Evolutionary conservation across 2,888 invertebrate species (phyloP).

Genomic region (Rotaria sp.): DNA sequence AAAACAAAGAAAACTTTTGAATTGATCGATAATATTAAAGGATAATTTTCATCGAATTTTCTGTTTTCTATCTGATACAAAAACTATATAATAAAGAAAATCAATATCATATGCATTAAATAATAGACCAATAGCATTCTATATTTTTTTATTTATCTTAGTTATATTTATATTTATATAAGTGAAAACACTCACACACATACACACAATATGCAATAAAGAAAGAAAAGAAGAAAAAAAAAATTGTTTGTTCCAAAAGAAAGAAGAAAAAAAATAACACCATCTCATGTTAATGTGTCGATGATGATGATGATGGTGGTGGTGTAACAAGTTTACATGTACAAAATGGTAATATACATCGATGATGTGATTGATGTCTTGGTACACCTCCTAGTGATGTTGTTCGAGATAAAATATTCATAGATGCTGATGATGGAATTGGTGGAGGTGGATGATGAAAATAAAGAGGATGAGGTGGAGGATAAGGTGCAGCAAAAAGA

Average conservation of each 20-base stretch:
- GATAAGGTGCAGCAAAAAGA: conserved; percentile 4
- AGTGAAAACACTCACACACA: conserved; percentile 13
- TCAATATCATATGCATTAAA: not conserved
- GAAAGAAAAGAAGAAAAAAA: not conserved
- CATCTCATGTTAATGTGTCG: not conserved
- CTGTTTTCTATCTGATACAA: not conserved
- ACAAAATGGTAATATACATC: conserved; percentile 29
- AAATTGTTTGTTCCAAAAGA: not conserved
- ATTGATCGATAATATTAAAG: not conserved
- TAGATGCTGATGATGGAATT: not conserved
- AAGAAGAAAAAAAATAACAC: not conserved
- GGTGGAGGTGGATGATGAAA: not conserved
- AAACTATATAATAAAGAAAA: not conserved
- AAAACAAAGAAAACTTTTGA: no score
- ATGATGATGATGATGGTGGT: not conserved
- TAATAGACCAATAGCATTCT: not conserved
- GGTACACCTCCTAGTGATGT: not conserved
- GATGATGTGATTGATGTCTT: conserved; percentile 21
- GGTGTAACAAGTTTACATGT: conserved; percentile 26
- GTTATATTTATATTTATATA: conserved; percentile 9
- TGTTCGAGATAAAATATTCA: not conserved
- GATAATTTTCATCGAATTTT: not conserved
- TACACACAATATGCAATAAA: conserved; percentile 9
- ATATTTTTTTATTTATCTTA: conserved; percentile 8
- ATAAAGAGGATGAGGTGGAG: conserved; percentile 19